Base-by-base conservation (phyloP, 2,888 invertebrate species). In the Andrena flavipes region DNA sequence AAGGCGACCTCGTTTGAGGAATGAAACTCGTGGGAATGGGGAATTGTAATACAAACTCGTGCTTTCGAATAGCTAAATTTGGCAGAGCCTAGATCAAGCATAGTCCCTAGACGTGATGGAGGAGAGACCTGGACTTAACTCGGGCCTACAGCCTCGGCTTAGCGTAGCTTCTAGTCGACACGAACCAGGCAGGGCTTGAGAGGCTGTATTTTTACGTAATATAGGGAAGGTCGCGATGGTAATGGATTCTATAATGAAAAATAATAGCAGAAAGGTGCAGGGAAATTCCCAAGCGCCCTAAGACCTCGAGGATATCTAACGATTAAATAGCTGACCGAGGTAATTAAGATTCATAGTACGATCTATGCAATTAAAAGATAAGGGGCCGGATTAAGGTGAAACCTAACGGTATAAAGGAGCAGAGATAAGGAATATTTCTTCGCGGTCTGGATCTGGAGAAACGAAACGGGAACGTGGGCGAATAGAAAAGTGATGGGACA, bases 331-430 rank as follows among this genome's bases (percentile, higher is more conserved):
- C 80, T 78, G 62, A 64, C 62, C 64, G 54, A 6, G 69, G 64
- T 73, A 86, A 85, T 89, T 87, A 85, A 85, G 85, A 89, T 87
- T 88, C 80, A 78, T 76, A 51, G 81, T 30, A 49, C 63, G 74
- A 74, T 59, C 42, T 30, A 23, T 42, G 74, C 84, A 78, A 76
- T 71, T 79, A 83, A 83, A 83, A 83, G 82, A 82, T 82, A 82
- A 82, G 76, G 35, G 42, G 10, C n/a, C 8, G 67, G 76, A 73
- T 82, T 65, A 73, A 70, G 29, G 72, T n/a, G 69, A 62, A 74
- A 65, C 26, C 60, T 8, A 33, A 49, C 54, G 33, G 49, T 26
- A 62, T 29, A 10, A 33, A 51, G 29, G 63, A 33, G 51, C 26
- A 49, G 13, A 59, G 68, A 74, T 68, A 63, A 78, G 62, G 63